Percentiles rank a stretch among this genome's conserved stretches.
These are phyloP conservation scores for Ibidorhyncha struthersii DNA, from an alignment of 2,113 vertebrate species.

Conservation along the genomic window DNA sequence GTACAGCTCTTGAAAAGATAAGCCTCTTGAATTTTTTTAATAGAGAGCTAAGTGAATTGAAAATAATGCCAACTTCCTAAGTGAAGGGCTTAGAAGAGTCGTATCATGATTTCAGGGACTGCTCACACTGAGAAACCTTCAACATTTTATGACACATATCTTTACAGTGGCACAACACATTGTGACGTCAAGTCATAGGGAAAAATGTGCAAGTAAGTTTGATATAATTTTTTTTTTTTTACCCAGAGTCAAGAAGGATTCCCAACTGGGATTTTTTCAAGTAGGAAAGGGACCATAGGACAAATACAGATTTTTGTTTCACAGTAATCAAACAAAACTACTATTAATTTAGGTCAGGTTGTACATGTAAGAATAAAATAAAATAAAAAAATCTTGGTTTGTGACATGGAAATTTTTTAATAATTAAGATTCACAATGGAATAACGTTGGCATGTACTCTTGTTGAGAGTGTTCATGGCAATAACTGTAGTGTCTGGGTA, in stretches of 20 bases:
- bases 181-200: neutral
- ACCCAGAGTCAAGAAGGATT: neutral
- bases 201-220: neutral
- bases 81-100: neutral
- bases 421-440: neutral
- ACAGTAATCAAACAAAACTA: neutral
- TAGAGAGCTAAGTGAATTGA: neutral
- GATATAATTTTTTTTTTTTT: neutral
- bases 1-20: conserved; percentile 1
- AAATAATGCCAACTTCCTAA: neutral
- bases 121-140: neutral
- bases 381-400: neutral
- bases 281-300: neutral
- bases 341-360: neutral
- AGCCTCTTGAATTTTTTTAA: neutral
- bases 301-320: neutral
- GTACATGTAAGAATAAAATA: neutral
- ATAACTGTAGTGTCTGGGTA: neutral
- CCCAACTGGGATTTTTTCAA: neutral
- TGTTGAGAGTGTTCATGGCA: neutral
- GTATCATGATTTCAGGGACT: neutral
- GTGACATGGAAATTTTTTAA: neutral
- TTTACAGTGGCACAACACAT: neutral
- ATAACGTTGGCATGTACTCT: neutral
- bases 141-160: neutral